Percentiles rank a stretch among this genome's conserved stretches.
These are phyloP conservation scores for Pelecanoides urinatrix DNA, from an alignment of 2,113 vertebrate species.

Conservation along the genomic window DNA sequence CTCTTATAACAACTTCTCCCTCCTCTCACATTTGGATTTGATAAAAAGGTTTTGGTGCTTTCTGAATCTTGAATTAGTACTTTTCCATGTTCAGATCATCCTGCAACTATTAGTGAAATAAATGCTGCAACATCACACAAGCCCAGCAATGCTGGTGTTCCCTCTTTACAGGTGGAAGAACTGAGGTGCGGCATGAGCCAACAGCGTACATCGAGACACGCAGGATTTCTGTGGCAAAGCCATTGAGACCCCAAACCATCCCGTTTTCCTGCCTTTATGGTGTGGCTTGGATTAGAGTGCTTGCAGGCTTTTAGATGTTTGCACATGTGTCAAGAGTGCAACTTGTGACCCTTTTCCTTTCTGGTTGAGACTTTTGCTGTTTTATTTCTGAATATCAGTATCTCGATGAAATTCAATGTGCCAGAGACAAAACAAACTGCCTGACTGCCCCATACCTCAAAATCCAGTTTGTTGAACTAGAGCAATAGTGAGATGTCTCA, in stretches of 20 bases:
- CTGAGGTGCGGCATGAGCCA: neutral
- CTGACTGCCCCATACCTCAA: neutral
- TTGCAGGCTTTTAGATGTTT: neutral
- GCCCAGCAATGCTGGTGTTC: neutral
- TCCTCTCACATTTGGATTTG: neutral
- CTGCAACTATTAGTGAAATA: neutral
- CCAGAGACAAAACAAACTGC: neutral
- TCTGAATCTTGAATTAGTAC: neutral
- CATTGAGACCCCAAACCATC: neutral
- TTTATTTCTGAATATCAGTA: neutral
- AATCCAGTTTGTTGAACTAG: neutral
- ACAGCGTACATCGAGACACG: fast-evolving
- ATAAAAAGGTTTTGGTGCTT: neutral
- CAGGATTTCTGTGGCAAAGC: neutral
- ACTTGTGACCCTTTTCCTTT: neutral
- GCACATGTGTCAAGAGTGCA: neutral
- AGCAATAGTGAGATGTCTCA: neutral
- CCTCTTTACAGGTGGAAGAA: neutral
- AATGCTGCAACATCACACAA: neutral
- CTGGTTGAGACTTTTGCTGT: neutral
- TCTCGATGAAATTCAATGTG: neutral
- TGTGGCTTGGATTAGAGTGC: neutral
- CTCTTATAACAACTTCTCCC: neutral
- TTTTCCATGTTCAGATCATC: neutral
- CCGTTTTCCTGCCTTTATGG: neutral